Conservation (phyloP, 2,113 vertebrate species). For the Nettapus auritus region DNA sequence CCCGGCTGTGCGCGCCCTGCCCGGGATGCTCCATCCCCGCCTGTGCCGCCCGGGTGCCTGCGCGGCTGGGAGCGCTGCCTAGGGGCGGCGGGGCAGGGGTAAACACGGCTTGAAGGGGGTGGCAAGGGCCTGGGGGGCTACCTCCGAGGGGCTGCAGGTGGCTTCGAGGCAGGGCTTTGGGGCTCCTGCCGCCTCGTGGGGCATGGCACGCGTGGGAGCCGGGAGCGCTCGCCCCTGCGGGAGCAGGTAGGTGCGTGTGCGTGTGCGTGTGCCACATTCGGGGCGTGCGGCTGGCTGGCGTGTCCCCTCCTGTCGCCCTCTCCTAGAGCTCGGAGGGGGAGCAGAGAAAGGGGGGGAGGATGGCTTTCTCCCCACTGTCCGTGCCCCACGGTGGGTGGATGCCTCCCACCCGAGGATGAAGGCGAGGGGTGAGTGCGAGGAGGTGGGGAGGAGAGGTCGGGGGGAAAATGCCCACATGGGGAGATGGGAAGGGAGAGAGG, state of each 20-base stretch:
- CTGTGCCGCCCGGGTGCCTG: constrained; percentile 41
- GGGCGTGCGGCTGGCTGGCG: constrained; percentile 30
- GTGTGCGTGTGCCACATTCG: background rate
- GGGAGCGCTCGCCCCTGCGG: constrained; percentile 17
- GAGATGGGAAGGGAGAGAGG: background rate
- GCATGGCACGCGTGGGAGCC: constrained; percentile 27
- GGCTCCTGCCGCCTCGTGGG: background rate
- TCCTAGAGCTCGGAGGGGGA: background rate
- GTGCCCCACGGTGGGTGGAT: background rate
- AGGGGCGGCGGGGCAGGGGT: constrained; percentile 37
- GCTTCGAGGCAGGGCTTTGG: background rate
- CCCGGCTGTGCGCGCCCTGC: constrained; percentile 40
- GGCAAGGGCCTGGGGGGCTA: constrained; percentile 7
- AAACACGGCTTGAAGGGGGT: constrained; percentile 3
- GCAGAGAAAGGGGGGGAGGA: background rate
- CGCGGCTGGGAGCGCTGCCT: constrained; percentile 34
- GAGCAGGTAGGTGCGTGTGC: constrained; percentile 36
- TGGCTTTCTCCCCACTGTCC: constrained; percentile 10
- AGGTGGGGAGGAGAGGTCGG: background rate
- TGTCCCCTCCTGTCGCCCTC: background rate
- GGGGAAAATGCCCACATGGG: background rate
- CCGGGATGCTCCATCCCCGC: constrained; percentile 40
- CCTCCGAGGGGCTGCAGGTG: constrained; percentile 33
- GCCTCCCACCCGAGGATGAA: constrained; percentile 8
- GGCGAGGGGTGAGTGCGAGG: constrained; percentile 20